phyloP scores from a whole-genome alignment of 2,797 vertebrate genomes.

The Ctenopoma kingsleyae region DNA sequence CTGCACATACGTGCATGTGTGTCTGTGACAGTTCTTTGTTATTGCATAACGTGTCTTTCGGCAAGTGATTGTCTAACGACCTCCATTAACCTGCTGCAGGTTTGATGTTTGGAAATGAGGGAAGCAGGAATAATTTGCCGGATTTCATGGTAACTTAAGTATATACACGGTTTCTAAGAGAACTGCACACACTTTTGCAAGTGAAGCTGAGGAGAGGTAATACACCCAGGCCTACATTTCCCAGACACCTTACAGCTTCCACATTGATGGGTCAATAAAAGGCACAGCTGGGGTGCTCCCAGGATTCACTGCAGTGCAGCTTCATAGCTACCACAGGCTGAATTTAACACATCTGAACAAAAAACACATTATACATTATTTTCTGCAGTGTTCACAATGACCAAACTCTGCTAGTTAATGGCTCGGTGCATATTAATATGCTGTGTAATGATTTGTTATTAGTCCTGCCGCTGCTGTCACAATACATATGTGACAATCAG shows the following conservation, averaged over 20 bases:
- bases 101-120: slow-evolving; percentile 49
- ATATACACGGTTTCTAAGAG: slow-evolving; percentile 40
- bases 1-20: slow-evolving; percentile 2
- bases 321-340: slow-evolving; percentile 39
- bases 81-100: slow-evolving; percentile 37
- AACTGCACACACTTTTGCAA: slow-evolving; percentile 45
- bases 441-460: slow-evolving; percentile 13
- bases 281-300: slow-evolving; percentile 51
- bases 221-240: slow-evolving; percentile 64
- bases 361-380: background rate
- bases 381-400: background rate
- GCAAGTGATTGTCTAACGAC: slow-evolving; percentile 74
- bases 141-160: slow-evolving; percentile 47
- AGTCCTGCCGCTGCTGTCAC: slow-evolving; percentile 13
- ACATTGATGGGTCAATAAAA: slow-evolving; percentile 42
- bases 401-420: slow-evolving; percentile 14
- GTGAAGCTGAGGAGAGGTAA: slow-evolving; percentile 51
- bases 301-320: slow-evolving; percentile 48
- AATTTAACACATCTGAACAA: background rate
- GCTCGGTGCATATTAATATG: slow-evolving; percentile 27
- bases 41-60: slow-evolving; percentile 61
- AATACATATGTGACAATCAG: slow-evolving; percentile 24
- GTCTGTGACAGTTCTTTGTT: slow-evolving; percentile 17
- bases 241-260: slow-evolving; percentile 58
- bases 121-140: slow-evolving; percentile 61